phyloP scores from a whole-genome alignment of 1,140 invertebrate genomes.

The Orchestia grillus region DNA sequence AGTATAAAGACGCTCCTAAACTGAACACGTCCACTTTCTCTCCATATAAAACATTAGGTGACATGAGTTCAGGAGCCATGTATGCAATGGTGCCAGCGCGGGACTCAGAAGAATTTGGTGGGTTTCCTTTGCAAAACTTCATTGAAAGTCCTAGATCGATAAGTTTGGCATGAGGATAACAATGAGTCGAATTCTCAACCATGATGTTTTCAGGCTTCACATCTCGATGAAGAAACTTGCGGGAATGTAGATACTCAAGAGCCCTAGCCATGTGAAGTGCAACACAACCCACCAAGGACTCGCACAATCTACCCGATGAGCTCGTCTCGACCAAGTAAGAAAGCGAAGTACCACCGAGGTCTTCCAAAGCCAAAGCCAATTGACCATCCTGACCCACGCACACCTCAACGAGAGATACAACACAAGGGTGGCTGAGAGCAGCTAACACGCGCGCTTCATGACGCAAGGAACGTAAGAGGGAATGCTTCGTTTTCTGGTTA shows the following conservation, averaged over 20 bases:
- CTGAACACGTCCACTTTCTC: constrained; percentile 57
- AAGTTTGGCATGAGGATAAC: constrained; percentile 42
- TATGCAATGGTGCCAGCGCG: constrained; percentile 52
- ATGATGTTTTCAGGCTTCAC: constrained; percentile 60
- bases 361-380: constrained; percentile 51
- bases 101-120: constrained; percentile 40
- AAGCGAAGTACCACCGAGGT: constrained; percentile 54
- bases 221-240: constrained; percentile 53
- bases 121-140: background rate
- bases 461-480: background rate
- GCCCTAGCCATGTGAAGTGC: constrained; percentile 37
- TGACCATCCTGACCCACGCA: background rate
- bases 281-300: constrained; percentile 31
- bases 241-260: constrained; percentile 54
- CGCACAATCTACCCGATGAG: background rate
- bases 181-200: constrained; percentile 10
- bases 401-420: constrained; percentile 56
- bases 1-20: constrained; percentile 58
- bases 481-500: background rate
- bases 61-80: constrained; percentile 59
- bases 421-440: constrained; percentile 50
- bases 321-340: background rate
- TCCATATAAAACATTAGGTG: constrained; percentile 56
- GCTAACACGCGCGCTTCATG: constrained; percentile 58
- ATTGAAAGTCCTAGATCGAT: constrained; percentile 57